Evolutionary conservation across 2,888 invertebrate genomes (phyloP), one percentile per base, ranked within the genome.

Genomic region (Sepiola atlantica): DNA sequence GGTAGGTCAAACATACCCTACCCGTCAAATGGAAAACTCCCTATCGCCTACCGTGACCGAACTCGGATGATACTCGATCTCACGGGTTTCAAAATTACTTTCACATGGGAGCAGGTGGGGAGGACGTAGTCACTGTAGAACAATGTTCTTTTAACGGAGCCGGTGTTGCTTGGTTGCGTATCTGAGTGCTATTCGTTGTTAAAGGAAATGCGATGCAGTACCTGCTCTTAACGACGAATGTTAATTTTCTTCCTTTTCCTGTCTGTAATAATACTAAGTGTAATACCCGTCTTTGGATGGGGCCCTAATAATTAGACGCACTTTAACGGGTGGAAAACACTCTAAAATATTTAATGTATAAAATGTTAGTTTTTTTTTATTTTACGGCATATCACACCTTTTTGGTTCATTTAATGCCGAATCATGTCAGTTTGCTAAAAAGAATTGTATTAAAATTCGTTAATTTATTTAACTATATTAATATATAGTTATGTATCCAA

Each of bases 41-140:
- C 77, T 32, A 32, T n/a, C n/a, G 16, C 77, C 16, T 12, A 16
- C n/a, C 77, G n/a, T n/a, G 77, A 32, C 77, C 77, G 14, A n/a
- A 77, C 77, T 77, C n/a, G n/a, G n/a, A n/a, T 77, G 77, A 77
- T 77, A 77, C n/a, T n/a, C 77, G n/a, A 77, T n/a, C n/a, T 77
- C 77, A 16, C 0, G 77, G 14, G 14, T n/a, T 77, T n/a, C 16
- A 77, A 77, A 77, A n/a, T 32, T n/a, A n/a, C n/a, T n/a, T 77
- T n/a, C 16, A n/a, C 16, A 77, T 32, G 77, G 12, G 77, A 16
- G 77, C 14, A n/a, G n/a, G n/a, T n/a, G 77, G 77, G 77, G n/a
- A 12, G 28, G n/a, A n/a, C 10, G n/a, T n/a, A 77, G 77, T 77
- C n/a, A 4, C n/a, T 77, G 77, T 77, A 77, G 77, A 77, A 77